phyloP scores from a whole-genome alignment of 2,797 vertebrate genomes.

The Lacerta viridis region DNA sequence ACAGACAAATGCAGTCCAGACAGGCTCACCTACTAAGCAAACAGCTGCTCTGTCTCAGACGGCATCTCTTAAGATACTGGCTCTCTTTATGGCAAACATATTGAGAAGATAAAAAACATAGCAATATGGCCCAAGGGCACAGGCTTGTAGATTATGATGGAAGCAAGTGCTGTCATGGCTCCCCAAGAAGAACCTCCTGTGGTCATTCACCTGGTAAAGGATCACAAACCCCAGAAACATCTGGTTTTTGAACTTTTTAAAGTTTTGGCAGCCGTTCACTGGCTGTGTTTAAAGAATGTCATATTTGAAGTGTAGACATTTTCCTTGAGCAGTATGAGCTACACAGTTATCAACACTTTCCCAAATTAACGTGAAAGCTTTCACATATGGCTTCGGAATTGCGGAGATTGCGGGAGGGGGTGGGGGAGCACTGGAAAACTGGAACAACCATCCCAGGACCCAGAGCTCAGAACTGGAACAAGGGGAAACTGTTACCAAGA shows the following conservation, averaged over 20 bases:
- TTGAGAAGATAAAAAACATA: constrained; percentile 67
- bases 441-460: not conserved
- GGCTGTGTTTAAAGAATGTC: constrained; percentile 4
- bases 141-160: constrained; percentile 35
- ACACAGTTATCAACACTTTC: not conserved
- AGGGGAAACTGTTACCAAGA: not conserved
- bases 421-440: not conserved
- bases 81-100: constrained; percentile 29
- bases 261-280: not conserved
- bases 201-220: not conserved
- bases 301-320: not conserved
- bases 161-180: not conserved
- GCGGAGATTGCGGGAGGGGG: not conserved
- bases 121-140: constrained; percentile 55
- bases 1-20: constrained; percentile 50
- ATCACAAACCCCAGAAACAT: not conserved
- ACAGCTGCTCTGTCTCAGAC: constrained; percentile 66
- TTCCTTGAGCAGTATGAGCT: not conserved
- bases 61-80: constrained; percentile 30
- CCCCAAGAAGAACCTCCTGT: not conserved
- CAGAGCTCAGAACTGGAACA: not conserved
- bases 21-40: constrained; percentile 53
- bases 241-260: constrained; percentile 34
- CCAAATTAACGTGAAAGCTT: not conserved
- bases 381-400: not conserved